Conservation (phyloP, 2,113 vertebrate species). For the Cyanistes caeruleus region DNA sequence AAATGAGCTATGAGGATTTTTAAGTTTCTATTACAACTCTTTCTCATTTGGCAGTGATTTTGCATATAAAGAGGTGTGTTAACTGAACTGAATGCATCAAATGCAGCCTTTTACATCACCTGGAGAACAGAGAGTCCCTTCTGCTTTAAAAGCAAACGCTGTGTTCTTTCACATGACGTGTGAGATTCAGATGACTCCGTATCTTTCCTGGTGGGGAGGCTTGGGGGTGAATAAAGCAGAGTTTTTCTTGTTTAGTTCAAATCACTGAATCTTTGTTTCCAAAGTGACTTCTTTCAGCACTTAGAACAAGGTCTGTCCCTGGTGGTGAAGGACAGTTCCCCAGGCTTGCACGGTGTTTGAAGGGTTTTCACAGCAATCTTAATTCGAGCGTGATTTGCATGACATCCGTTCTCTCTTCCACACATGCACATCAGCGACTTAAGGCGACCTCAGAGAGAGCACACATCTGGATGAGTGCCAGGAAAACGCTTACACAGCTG, state of each 20-base stretch:
- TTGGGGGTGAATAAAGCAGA: not conserved
- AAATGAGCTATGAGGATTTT: not conserved
- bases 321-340: not conserved
- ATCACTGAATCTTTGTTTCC: not conserved
- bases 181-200: not conserved
- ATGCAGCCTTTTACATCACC: not conserved
- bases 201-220: not conserved
- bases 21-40: not conserved
- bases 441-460: not conserved
- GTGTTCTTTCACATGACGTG: rapidly evolving
- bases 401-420: not conserved
- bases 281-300: not conserved
- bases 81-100: not conserved
- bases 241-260: not conserved
- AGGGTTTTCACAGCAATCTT: not conserved
- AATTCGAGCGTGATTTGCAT: not conserved
- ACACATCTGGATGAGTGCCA: rapidly evolving
- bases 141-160: not conserved
- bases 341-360: rapidly evolving
- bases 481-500: not conserved
- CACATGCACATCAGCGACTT: rapidly evolving
- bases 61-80: not conserved
- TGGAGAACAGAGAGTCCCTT: not conserved
- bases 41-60: not conserved
- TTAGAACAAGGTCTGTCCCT: not conserved